These are phyloP conservation scores for Podarcis lilfordi DNA, from an alignment of 2,797 vertebrate species.

Conservation along the genomic window DNA sequence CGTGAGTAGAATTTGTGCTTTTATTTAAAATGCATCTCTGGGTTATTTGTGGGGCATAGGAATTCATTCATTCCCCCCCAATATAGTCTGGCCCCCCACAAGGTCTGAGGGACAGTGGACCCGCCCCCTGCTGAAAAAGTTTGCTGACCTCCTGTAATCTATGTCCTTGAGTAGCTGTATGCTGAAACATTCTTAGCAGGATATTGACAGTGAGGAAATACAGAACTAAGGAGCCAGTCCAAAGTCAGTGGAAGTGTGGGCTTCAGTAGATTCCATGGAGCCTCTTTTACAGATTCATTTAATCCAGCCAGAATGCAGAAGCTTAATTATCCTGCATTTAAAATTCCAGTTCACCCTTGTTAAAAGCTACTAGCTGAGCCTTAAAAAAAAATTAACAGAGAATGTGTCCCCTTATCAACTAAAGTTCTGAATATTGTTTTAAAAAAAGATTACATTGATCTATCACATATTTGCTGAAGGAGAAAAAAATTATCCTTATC, in stretches of 20 bases:
- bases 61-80: too few species aligned
- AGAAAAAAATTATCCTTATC: background rate
- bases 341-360: background rate
- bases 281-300: background rate
- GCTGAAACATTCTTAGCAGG: background rate
- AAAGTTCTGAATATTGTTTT: background rate
- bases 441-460: background rate
- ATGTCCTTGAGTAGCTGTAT: fast-evolving
- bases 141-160: too few species aligned
- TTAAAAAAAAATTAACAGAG: background rate
- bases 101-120: too few species aligned
- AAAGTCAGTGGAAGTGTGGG: conserved; percentile 5
- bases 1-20: too few species aligned
- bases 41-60: too few species aligned
- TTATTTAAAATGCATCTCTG: too few species aligned
- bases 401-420: background rate
- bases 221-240: fast-evolving
- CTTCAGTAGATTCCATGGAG: background rate
- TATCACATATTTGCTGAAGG: background rate
- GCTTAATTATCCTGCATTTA: conserved; percentile 19
- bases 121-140: too few species aligned
- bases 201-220: background rate
- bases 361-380: background rate
- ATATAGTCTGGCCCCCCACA: too few species aligned
- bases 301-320: background rate